These are phyloP conservation scores for Pandemis cinnamomeana DNA, from an alignment of 2,888 invertebrate species.

Conservation along the genomic window DNA sequence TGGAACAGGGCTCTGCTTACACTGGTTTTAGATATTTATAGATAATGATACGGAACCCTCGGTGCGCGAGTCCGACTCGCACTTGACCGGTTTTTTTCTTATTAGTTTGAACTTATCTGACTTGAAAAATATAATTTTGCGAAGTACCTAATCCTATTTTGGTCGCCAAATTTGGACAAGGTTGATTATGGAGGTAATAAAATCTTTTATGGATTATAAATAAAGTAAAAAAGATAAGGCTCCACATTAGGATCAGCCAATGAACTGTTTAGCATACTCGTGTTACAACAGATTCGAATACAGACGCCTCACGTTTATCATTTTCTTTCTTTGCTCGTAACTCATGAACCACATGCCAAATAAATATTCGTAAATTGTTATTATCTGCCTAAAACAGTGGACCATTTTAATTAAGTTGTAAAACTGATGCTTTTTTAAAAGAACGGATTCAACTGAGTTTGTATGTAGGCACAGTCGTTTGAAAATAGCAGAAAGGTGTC, in stretches of 20 bases:
- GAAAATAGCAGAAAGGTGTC: no score
- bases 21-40: no score
- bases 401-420: not conserved
- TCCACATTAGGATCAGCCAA: slow-evolving; percentile 32
- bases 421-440: not conserved
- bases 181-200: slow-evolving; percentile 23
- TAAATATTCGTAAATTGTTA: not conserved
- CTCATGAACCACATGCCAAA: not conserved
- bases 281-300: slow-evolving; percentile 1
- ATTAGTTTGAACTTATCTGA: not conserved
- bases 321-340: not conserved
- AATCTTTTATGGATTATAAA: slow-evolving; percentile 36
- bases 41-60: no score
- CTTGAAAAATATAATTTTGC: slow-evolving; percentile 12
- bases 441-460: not conserved
- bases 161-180: slow-evolving; percentile 15
- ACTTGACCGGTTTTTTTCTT: no score
- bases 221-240: slow-evolving; percentile 23
- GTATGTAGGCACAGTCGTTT: not conserved
- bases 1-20: no score
- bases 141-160: slow-evolving; percentile 19
- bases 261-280: slow-evolving; percentile 41
- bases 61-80: no score
- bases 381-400: not conserved
- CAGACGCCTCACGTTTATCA: not conserved